Evolutionary conservation across 2,888 invertebrate species (phyloP), one percentile per base, ranked within the genome.

Genomic region (Chrysopilus asiliformis): DNA sequence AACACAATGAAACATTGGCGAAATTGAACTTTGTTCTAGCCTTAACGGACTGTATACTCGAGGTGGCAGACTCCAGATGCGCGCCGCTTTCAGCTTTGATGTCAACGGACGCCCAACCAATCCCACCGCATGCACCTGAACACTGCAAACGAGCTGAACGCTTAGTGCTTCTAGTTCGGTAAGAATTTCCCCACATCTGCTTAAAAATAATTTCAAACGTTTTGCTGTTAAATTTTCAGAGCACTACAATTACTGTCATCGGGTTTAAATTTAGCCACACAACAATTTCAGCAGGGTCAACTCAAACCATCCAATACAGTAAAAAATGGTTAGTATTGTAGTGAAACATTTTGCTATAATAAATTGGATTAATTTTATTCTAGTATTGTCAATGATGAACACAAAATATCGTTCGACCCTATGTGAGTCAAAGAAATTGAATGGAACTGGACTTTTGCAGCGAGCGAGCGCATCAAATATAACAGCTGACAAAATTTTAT

Each of bases 1-100:
- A 91, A 65, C 94, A 95, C 68, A 93, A 91, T 68, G 91, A 93
- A 61, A 93, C 90, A 30, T 72, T 98, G 63, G 91, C 93, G 14
- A 97, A 97, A 66, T 70, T 98, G 49, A 90, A 94, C 68, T 98
- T 97, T 67, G 93, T 97, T 45, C 70, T 93, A 53, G 91, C 94
- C 44, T 68, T 98, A 45, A 91, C 91, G 46, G 94, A 93, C 59
- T 91, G 94, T 58, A 81, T 98, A 40, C 73, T 91, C 45, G 93
- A 94, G 66, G 70, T 87, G 39, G 87, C 87, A 10, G 74, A 80
- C 43, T 76, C 78, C n/a, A 72, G 82, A 49, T 77, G 81, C 36
- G 78, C 81, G 3, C 85, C 85, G 24, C 68, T 86, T 41, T 75
- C 77, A 41, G 75, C 74, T 13, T 66, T 70, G 47, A 72, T 73